Evolutionary conservation across 2,888 invertebrate species (phyloP), one percentile per base, ranked within the genome.

Genomic region (Calliscelio sp.): DNA sequence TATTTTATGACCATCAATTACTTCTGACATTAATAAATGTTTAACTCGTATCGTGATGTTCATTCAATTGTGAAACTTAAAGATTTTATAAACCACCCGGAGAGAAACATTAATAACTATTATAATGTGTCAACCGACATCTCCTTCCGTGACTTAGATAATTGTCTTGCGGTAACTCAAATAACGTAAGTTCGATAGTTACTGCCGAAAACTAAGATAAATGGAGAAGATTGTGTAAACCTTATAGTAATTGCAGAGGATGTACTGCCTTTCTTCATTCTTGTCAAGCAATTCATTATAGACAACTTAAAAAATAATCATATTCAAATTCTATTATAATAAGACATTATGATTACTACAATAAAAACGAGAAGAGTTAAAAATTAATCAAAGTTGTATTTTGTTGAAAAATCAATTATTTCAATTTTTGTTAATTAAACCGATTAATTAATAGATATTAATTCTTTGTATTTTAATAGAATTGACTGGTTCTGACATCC

Each of bases 161-260:
- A 66, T 51, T 66, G 51, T 66, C 24, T 66, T 38, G 35, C 16
- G 66, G 22, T 16, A 66, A 66, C 66, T 51, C 24, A 66, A 66
- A 51, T 53, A 53, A 32, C 35, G 51, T 16, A 32, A 49, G 14
- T 32, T 65, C 32, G n/a, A 22, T 20, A 44, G 63, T 28, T 65
- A n/a, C 28, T 32, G 8, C 32, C 32, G 49, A 28, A 65, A 65
- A 65, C 65, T 20, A 65, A 65, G 65, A 49, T 49, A 49, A 65
- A 65, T 65, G 46, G 49, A 49, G 32, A 49, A 38, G 18, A 32
- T 49, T 25, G 44, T 11, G 10, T 18, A 63, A 44, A 63, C 28
- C 25, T 16, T 11, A 18, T 16, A 14, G 28, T 25, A 63, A 44
- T 63, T 25, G 44, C 24, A 25, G n/a, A 63, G 28, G 38, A 46